Percentiles rank a stretch among this genome's conserved stretches.
Evolutionary conservation across 2,888 invertebrate genomes (phyloP).

Genomic region (Lepidonotus clava): DNA sequence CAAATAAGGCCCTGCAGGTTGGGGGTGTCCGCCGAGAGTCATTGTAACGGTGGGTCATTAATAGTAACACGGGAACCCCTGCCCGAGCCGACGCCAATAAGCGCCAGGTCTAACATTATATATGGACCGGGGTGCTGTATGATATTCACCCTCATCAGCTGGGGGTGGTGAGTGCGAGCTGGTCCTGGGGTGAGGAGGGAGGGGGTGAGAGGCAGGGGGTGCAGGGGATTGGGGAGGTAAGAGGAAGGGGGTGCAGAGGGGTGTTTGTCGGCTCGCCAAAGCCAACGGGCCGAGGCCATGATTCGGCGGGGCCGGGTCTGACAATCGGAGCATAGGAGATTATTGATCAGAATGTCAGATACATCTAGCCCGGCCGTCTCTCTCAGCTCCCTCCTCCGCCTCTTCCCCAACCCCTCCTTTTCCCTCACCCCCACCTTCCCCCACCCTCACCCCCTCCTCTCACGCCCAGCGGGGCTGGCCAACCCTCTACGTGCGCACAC

Average conservation of each 20-base stretch:
- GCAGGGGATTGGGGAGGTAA: neutral
- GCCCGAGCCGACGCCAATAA: neutral
- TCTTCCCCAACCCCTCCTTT: neutral
- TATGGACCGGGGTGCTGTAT: neutral
- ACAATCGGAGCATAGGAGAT: conserved; percentile 44
- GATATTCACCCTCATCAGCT: neutral
- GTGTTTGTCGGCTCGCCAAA: no score
- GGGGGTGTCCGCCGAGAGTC: neutral
- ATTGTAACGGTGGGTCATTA: neutral
- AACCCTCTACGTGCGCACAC: neutral
- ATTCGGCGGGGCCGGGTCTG: conserved; percentile 21
- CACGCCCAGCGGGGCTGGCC: conserved; percentile 27
- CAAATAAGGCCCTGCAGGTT: neutral
- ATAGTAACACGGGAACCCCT: neutral
- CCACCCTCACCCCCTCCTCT: neutral
- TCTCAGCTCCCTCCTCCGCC: neutral
- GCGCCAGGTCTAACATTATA: neutral
- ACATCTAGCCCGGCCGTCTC: conserved; percentile 29
- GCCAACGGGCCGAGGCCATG: no score
- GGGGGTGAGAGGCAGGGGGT: neutral
- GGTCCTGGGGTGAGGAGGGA: neutral
- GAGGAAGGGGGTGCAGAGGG: no score
- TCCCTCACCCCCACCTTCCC: neutral
- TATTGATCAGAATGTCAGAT: conserved; percentile 49
- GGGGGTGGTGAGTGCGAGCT: no score